Evolutionary conservation across 2,113 vertebrate species (phyloP), one percentile per base, ranked within the genome.

Genomic region (Colius striatus): DNA sequence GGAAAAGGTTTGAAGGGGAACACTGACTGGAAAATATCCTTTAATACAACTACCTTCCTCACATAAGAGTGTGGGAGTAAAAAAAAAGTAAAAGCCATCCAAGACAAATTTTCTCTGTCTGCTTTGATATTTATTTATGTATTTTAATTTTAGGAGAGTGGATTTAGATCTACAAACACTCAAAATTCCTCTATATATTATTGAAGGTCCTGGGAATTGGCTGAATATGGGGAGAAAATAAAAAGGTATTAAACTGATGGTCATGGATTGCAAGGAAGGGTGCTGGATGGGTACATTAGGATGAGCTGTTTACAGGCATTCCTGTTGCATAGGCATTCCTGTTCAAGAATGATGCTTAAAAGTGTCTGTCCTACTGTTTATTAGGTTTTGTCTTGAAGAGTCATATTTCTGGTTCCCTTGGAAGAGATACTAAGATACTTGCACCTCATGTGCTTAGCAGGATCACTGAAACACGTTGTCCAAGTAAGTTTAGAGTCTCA

Each of bases 1-100:
- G 34, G 13, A 22, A 62, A 55, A 86, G 4, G 3, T 71, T 54
- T 76, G 48, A 66, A 70, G 27, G 13, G 20, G 16, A 79, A 14
- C 3, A 26, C 26, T 0, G 0, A 5, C 13, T 61, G 7, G 10
- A 84, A 82, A 76, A 61, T 41, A 36, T 8, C 15, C 4, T 88
- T 61, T 34, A 38, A 43, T 55, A 25, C 13, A 53, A 10, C 34
- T 61, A 13, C 25, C 7, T 51, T 65, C 27, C 76, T 76, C 50
- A 57, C 18, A 4, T 11, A 30, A 26, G 54, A 47, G 9, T 66
- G 6, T 12, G 34, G 15, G 7, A 80, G 30, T 51, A 11, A n/a
- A n/a, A n/a, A n/a, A n/a, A n/a, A n/a, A 25, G 9, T 72, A 45
- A 43, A 55, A 75, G 19, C 14, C 63, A 29, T 48, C 45, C 32